Evolutionary conservation across 2,888 invertebrate species (phyloP), one percentile per base, ranked within the genome.

Genomic region (Chelonus formosanus): DNA sequence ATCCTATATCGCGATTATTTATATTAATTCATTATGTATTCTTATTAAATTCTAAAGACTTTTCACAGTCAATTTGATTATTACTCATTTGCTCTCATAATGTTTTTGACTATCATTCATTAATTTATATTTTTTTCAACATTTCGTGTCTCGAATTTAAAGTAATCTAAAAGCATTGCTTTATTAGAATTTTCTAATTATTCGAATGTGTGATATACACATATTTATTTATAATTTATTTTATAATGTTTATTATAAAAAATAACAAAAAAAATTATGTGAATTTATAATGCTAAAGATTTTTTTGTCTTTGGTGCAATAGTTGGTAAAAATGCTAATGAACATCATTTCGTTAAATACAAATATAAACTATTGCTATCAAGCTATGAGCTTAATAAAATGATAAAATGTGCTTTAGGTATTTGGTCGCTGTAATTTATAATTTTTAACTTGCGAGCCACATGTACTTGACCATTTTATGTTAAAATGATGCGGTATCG

Each of bases 401-500:
- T 20, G 20, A 58, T 40, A 56, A 47, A 66, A 57, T 56, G 56
- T 57, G 56, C 61, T 57, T 62, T 47, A 66, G 35, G 48, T 31
- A 57, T 44, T 65, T 59, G 65, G 53, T 44, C 50, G 66, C 62
- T 62, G 61, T 62, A 53, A 61, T 62, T 73, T 61, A 62, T 60
- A 45, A 56, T 50, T 70, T 70, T 60, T 71, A 67, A 73, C 36
- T 67, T 67, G 63, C 60, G 70, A 71, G 71, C 71, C 71, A 65
- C 63, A 70, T 68, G 70, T 73, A 72, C 67, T 72, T 70, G 68
- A 67, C 60, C 52, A 58, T 52, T 60, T 48, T 65, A 35, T 61
- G 47, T 57, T 34, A 36, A 44, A 20, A 10, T 44, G 10, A 35
- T 53, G 45, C 47, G 62, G 58, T 57, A 43, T 56, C 44, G 62